A percentile compares a stretch with the other conserved stretches of the same genome.
phyloP scores from a whole-genome alignment of 2,113 vertebrate species.

The Notechis scutatus region DNA sequence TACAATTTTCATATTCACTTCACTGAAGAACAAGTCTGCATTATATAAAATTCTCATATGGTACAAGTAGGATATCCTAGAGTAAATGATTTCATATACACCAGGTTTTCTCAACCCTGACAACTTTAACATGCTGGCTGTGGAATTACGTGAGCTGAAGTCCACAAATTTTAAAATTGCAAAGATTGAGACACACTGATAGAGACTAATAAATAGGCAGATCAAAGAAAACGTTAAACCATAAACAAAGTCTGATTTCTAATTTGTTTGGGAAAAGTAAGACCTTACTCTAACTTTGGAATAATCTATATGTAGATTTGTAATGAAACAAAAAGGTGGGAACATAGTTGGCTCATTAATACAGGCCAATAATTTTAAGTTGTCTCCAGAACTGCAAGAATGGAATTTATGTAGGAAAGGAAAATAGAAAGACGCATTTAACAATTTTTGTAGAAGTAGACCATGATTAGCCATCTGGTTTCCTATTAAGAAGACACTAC shows the following conservation, averaged over 20 bases:
- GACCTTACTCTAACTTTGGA: background rate
- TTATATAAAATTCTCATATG: background rate
- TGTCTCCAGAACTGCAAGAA: background rate
- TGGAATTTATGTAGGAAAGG: background rate
- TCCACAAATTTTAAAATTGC: background rate
- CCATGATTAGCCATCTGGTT: background rate
- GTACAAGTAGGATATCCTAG: background rate
- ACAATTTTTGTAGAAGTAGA: background rate
- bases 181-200: background rate
- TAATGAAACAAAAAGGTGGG: background rate
- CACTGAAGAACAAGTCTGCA: background rate
- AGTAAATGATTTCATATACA: background rate
- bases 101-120: background rate
- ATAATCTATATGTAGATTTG: background rate
- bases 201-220: background rate
- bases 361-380: background rate
- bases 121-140: background rate
- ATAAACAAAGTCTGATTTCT: background rate
- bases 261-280: background rate
- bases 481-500: background rate
- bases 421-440: background rate
- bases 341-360: background rate
- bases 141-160: background rate
- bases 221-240: background rate
- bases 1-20: background rate